Evolutionary conservation across 2,888 invertebrate species (phyloP), one percentile per base, ranked within the genome.

Genomic region (Lithophane socia): DNA sequence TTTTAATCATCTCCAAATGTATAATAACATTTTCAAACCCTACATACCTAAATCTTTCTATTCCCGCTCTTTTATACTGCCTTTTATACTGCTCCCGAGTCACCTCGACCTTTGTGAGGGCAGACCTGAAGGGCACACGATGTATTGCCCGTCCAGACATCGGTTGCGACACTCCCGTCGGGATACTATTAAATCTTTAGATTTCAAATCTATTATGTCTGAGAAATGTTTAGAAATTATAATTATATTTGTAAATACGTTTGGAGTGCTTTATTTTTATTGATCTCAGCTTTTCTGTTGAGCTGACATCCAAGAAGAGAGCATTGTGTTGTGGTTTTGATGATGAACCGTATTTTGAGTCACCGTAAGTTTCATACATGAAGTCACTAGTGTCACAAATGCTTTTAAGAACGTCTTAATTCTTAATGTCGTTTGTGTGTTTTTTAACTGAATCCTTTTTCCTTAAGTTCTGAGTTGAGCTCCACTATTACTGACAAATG

Each of bases 61-160:
- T n/a, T n/a, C n/a, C 12, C 68, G 77, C 75, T 81, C 82, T n/a
- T n/a, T n/a, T n/a, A n/a, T n/a, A n/a, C n/a, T n/a, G n/a, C n/a
- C n/a, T n/a, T n/a, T n/a, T 71, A 76, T 86, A 77, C 75, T 65
- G 72, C 77, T 66, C 71, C 65, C 21, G 66, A 52, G 87, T 87
- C 81, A 85, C 87, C 82, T 87, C 82, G 81, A 87, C 87, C 88
- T 88, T 79, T 76, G 37, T 54, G 65, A 80, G 83, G 78, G 77
- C 75, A 71, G 58, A 49, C 67, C 60, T 75, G 63, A 86, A 86
- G 86, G 87, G 71, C 83, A 56, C 44, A 4, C 77, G 65, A n/a
- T 69, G 77, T 80, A 70, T 74, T 69, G 61, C 37, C 12, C 70
- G 47, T 72, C 73, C 75, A 85, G 83, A 84, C 85, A 24, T 73